These are phyloP conservation scores for Lymantria dispar DNA, from an alignment of 2,888 invertebrate species.

Conservation along the genomic window DNA sequence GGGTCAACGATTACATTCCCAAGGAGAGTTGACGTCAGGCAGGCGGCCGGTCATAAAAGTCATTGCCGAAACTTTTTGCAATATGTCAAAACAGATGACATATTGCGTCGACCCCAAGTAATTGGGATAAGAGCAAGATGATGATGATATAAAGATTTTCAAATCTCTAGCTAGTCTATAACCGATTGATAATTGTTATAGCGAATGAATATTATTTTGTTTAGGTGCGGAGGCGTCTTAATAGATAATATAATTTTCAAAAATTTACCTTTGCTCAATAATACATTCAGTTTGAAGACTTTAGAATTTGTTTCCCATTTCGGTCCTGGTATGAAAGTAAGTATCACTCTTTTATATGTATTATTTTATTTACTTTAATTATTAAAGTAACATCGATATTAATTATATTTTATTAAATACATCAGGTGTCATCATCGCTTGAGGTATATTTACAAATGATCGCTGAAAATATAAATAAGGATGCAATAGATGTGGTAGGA, in stretches of 20 bases:
- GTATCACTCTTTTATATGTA: slow-evolving; percentile 4
- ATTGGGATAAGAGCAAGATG: too few relatives aligned
- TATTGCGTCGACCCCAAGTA: too few relatives aligned
- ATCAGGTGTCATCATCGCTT: slow-evolving; percentile 28
- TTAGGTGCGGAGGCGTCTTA: slow-evolving; percentile 42
- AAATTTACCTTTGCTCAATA: slow-evolving; percentile 17
- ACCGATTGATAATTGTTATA: background rate
- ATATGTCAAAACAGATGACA: too few relatives aligned
- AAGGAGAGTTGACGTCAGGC: too few relatives aligned
- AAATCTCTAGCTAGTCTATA: background rate
- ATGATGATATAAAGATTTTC: too few relatives aligned
- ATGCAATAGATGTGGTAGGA: slow-evolving; percentile 24
- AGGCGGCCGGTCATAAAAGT: too few relatives aligned
- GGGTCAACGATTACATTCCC: too few relatives aligned
- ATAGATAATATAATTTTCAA: slow-evolving; percentile 32
- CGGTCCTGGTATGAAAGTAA: slow-evolving; percentile 21
- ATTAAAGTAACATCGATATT: background rate
- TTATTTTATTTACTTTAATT: background rate
- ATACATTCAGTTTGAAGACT: slow-evolving; percentile 5
- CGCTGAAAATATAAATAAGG: slow-evolving; percentile 35
- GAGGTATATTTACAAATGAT: slow-evolving; percentile 37
- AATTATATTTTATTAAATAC: background rate
- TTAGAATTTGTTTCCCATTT: slow-evolving; percentile 26
- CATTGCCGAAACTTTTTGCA: too few relatives aligned
- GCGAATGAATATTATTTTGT: slow-evolving; percentile 7